These are phyloP conservation scores for Caenorhabditis tropicalis DNA, from an alignment of 1,140 invertebrate species.

Conservation along the genomic window DNA sequence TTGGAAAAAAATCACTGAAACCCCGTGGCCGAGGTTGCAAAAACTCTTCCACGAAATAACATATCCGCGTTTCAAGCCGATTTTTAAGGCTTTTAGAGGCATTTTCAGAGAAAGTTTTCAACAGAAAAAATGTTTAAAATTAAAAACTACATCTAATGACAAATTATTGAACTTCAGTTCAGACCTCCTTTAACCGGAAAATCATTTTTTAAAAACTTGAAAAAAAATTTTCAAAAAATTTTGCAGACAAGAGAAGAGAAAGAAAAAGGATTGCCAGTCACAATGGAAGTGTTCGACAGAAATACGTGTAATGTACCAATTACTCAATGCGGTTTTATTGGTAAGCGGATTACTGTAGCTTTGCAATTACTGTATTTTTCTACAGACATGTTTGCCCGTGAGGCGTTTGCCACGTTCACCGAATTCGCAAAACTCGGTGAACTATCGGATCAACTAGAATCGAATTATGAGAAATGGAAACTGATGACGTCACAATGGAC, in stretches of 20 bases:
- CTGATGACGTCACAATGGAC: conserved; percentile 59
- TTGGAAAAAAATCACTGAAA: no score
- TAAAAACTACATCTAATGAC: no score
- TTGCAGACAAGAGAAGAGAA: conserved; percentile 68
- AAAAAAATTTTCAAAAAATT: not conserved
- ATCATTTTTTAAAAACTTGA: no score
- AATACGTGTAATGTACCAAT: conserved; percentile 70
- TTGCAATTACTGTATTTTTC: not conserved
- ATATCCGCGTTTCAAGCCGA: no score
- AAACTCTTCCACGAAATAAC: no score
- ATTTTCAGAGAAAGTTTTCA: no score
- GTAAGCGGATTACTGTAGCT: not conserved
- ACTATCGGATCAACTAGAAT: conserved; percentile 63
- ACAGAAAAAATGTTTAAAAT: no score
- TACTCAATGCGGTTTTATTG: conserved; percentile 61
- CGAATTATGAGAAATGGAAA: conserved; percentile 68
- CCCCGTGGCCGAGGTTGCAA: no score
- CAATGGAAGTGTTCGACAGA: conserved; percentile 72
- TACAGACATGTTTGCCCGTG: conserved; percentile 71
- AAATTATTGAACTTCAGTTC: no score
- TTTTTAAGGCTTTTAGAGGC: no score
- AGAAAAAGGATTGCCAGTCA: conserved; percentile 69
- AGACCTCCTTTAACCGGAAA: no score
- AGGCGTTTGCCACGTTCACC: conserved; percentile 68
- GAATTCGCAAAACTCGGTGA: conserved; percentile 69